Evolutionary conservation across 2,113 vertebrate genomes (phyloP).

Genomic region (Cebus imitator): DNA sequence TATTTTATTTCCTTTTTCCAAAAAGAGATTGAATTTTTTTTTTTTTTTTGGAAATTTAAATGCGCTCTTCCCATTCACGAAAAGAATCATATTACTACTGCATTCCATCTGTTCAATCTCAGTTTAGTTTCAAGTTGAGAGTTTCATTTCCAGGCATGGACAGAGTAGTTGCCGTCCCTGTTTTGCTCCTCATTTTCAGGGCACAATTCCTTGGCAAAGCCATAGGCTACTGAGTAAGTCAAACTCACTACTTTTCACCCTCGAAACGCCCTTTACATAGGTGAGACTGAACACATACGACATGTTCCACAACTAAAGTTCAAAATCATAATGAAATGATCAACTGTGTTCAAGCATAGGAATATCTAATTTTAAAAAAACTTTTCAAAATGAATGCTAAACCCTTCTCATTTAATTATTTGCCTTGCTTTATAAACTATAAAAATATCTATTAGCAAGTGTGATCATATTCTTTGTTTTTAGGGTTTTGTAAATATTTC

Average conservation of each 20-base stretch:
- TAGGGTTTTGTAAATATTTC: slow-evolving; percentile 13
- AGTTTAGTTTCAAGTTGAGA: slow-evolving; percentile 27
- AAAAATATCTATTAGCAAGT: not conserved
- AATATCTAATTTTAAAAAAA: not conserved
- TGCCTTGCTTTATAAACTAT: not conserved
- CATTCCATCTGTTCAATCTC: slow-evolving; percentile 27
- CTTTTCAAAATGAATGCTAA: not conserved
- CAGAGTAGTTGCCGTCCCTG: not conserved
- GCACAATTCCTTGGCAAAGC: slow-evolving; percentile 23
- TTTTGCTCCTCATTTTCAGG: slow-evolving; percentile 28
- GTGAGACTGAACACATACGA: not conserved
- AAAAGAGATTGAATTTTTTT: not conserved
- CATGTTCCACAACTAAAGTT: not conserved
- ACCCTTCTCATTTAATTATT: not conserved
- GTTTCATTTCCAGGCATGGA: slow-evolving; percentile 44
- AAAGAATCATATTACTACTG: not conserved
- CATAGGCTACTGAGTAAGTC: slow-evolving; percentile 65
- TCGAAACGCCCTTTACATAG: not conserved
- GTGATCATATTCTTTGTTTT: not conserved
- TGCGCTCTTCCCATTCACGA: not conserved
- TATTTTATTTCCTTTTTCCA: slow-evolving; percentile 7
- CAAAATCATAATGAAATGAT: not conserved
- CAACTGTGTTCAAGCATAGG: not conserved
- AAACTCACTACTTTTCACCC: not conserved
- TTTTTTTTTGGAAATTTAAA: not conserved